A percentile compares a stretch with the other conserved stretches of the same genome.
These are phyloP conservation scores for Charadrius vociferus DNA, from an alignment of 2,113 vertebrate species.

Conservation along the genomic window DNA sequence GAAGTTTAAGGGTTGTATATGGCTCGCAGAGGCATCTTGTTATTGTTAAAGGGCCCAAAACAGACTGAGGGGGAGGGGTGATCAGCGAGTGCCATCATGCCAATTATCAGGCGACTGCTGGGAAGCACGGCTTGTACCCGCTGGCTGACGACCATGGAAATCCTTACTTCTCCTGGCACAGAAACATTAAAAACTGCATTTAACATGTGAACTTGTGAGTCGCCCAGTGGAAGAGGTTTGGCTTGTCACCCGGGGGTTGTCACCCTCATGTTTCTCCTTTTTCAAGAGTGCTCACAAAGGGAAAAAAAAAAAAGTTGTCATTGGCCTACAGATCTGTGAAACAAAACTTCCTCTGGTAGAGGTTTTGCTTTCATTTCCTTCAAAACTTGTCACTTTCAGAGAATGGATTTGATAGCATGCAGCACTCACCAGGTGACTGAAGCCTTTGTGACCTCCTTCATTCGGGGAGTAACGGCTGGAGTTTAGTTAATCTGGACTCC, in stretches of 20 bases:
- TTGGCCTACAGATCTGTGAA: background rate
- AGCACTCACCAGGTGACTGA: background rate
- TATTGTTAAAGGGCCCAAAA: background rate
- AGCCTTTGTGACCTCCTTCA: background rate
- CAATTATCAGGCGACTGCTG: background rate
- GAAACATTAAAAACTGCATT: background rate
- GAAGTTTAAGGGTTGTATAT: background rate
- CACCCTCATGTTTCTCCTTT: background rate
- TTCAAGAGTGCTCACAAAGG: background rate
- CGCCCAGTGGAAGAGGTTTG: background rate
- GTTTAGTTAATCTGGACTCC: background rate
- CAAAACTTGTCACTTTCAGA: background rate
- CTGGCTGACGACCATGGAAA: background rate
- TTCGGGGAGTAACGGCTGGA: background rate
- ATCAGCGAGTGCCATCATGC: background rate
- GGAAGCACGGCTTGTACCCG: background rate
- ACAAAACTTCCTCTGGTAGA: background rate
- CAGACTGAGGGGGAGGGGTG: no score
- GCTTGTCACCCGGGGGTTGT: background rate
- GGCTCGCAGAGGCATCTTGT: background rate
- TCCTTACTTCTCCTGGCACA: background rate
- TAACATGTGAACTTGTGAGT: background rate
- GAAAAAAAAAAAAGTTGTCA: background rate
- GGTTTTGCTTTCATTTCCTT: background rate
- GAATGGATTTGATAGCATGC: background rate